These are phyloP conservation scores for Acanthisitta chloris DNA, from an alignment of 2,113 vertebrate genomes.

Conservation along the genomic window DNA sequence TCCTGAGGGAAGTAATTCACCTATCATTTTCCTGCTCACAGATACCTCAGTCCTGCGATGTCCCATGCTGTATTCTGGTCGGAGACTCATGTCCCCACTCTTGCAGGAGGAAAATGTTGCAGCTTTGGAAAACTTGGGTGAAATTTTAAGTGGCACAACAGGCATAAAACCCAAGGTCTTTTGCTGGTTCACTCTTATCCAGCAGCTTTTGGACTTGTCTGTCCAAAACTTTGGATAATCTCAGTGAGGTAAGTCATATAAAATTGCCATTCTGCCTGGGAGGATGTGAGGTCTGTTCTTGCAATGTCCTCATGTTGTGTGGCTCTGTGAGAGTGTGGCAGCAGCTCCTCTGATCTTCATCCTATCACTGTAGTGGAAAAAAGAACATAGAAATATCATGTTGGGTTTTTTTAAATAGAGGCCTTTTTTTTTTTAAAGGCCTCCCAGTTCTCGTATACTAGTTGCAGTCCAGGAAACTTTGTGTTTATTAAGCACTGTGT, in stretches of 20 bases:
- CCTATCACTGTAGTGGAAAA: not conserved
- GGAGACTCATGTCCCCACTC: not conserved
- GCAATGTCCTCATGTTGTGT: not conserved
- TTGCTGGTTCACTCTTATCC: not conserved
- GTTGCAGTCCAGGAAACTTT: slow-evolving; percentile 30
- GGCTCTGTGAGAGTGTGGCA: not conserved
- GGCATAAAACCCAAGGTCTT: not conserved
- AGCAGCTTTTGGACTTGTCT: not conserved
- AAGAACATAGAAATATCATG: not conserved
- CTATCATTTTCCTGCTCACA: not conserved
- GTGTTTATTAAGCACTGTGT: slow-evolving; percentile 52
- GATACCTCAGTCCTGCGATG: not conserved
- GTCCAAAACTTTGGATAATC: not conserved
- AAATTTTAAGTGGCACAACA: not conserved
- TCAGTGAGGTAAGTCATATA: not conserved
- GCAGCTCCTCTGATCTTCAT: not conserved
- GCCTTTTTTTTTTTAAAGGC: not conserved
- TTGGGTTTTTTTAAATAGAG: too few species aligned
- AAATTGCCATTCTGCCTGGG: not conserved
- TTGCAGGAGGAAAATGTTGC: not conserved
- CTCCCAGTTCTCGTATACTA: not conserved
- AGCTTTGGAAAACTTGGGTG: not conserved
- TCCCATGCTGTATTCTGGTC: fast-evolving
- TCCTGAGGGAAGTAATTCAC: not conserved
- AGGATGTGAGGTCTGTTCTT: not conserved